These are phyloP conservation scores for Eutolmus rufibarbis DNA, from an alignment of 2,888 invertebrate genomes.

Conservation along the genomic window DNA sequence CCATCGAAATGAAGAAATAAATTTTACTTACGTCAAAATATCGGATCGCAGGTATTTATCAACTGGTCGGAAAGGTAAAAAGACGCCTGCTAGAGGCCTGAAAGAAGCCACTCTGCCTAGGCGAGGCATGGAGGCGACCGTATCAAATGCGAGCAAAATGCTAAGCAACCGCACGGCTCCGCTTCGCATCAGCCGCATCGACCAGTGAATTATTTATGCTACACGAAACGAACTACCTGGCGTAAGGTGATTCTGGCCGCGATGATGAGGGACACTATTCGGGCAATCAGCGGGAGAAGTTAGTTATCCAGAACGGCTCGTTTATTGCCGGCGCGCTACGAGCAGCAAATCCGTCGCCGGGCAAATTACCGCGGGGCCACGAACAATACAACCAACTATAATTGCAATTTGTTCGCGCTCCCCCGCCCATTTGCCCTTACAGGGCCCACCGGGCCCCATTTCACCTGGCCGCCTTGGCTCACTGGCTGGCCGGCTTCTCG, in stretches of 20 bases:
- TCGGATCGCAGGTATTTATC: constrained; percentile 46
- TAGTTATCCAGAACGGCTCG: constrained; percentile 22
- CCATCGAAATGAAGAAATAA: constrained; percentile 47
- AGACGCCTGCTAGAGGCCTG: not conserved
- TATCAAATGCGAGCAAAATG: constrained; percentile 39
- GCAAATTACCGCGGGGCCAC: constrained; percentile 52
- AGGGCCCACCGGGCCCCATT: not conserved
- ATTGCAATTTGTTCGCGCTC: constrained; percentile 63
- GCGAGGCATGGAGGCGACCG: not conserved
- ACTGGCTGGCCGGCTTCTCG: not conserved
- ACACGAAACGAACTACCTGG: not conserved
- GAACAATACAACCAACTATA: constrained; percentile 60
- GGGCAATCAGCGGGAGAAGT: constrained; percentile 15
- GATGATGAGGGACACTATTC: constrained; percentile 4
- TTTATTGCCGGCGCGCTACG: not conserved
- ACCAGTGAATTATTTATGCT: constrained; percentile 39
- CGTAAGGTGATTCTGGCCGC: not conserved
- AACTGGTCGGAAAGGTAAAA: constrained; percentile 43
- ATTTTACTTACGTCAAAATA: constrained; percentile 49
- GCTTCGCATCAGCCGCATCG: constrained; percentile 11
- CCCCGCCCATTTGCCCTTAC: constrained; percentile 48
- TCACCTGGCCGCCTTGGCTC: not conserved
- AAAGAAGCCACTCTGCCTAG: not conserved
- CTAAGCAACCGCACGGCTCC: constrained; percentile 23
- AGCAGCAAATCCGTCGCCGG: constrained; percentile 12